Evolutionary conservation across 2,797 vertebrate species (phyloP).

Genomic region (Pempheris klunzingeri): DNA sequence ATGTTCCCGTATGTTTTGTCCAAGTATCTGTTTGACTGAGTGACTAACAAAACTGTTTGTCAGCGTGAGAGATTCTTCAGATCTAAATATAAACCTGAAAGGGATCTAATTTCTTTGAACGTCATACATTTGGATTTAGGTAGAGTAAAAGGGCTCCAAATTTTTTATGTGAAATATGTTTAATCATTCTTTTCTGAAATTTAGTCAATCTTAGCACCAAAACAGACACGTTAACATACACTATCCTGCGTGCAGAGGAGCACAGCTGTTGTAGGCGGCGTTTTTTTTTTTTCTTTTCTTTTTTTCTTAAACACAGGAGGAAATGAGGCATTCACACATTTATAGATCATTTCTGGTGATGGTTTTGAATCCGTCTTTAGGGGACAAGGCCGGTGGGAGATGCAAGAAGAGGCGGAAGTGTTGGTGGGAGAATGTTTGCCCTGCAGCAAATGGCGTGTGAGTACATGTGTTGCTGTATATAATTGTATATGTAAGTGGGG

Average conservation of each 20-base stretch:
- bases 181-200: background rate
- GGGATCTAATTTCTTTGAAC: background rate
- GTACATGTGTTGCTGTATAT: background rate
- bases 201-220: background rate
- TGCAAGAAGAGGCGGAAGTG: constrained; percentile 58
- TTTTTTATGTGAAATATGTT: background rate
- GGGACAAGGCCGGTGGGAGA: constrained; percentile 55
- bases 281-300: constrained; percentile 33
- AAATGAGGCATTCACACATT: constrained; percentile 77
- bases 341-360: constrained; percentile 69
- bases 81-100: background rate
- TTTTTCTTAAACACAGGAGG: constrained; percentile 63
- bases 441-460: constrained; percentile 48
- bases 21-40: background rate
- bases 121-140: no score
- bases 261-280: constrained; percentile 60
- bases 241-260: constrained; percentile 9
- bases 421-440: constrained; percentile 59
- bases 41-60: background rate
- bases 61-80: background rate
- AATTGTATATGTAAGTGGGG: constrained; percentile 9
- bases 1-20: background rate
- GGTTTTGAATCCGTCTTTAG: constrained; percentile 53
- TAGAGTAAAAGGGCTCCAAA: no score
- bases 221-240: constrained; percentile 27